Evolutionary conservation across 2,888 invertebrate species (phyloP).

Genomic region (Conomelus anceps): DNA sequence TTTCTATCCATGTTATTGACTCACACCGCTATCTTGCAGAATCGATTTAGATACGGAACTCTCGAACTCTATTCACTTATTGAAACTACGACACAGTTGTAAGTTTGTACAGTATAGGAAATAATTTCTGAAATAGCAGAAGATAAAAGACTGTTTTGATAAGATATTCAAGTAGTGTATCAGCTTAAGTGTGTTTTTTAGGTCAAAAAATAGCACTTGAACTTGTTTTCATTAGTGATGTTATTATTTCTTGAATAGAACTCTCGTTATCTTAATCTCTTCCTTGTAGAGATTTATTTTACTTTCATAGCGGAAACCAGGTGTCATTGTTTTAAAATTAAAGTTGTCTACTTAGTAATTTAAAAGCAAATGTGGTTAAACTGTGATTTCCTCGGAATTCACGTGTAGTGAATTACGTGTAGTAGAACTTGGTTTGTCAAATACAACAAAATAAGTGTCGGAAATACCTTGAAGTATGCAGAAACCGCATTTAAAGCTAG

Average conservation of each 20-base stretch:
- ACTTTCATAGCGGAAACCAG: neutral
- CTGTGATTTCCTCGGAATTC: too few relatives aligned
- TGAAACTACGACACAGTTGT: neutral
- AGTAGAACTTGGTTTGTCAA: too few relatives aligned
- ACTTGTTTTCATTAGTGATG: constrained; percentile 16
- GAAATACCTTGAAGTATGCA: too few relatives aligned
- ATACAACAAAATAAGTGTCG: too few relatives aligned
- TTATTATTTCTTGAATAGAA: neutral
- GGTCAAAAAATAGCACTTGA: neutral
- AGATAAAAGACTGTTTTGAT: neutral
- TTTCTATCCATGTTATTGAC: neutral
- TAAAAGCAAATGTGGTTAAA: too few relatives aligned
- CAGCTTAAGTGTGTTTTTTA: neutral
- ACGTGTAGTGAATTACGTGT: too few relatives aligned
- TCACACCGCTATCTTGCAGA: neutral
- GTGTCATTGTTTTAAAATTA: neutral
- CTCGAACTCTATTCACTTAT: neutral
- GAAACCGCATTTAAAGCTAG: too few relatives aligned
- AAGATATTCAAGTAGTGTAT: neutral
- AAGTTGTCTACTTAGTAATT: too few relatives aligned
- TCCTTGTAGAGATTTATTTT: neutral
- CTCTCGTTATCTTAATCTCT: neutral
- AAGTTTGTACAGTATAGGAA: neutral
- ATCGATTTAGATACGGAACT: too few relatives aligned
- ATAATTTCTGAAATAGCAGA: neutral